These are phyloP conservation scores for Cnemophilus loriae DNA, from an alignment of 2,113 vertebrate genomes.

Conservation along the genomic window DNA sequence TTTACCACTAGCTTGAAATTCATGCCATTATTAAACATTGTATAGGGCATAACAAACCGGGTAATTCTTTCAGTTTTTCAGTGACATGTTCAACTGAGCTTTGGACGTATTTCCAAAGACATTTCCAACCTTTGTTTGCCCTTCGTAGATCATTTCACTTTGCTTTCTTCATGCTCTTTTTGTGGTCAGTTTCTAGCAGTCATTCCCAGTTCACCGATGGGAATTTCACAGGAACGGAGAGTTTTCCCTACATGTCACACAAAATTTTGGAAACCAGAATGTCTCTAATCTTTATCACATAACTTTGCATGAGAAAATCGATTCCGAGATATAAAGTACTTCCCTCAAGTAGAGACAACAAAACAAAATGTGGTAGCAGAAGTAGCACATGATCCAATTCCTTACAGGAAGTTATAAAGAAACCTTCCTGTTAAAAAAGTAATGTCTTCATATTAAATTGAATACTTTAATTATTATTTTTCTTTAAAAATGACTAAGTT, in stretches of 20 bases:
- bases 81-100: not conserved
- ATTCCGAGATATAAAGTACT: not conserved
- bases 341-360: not conserved
- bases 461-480: not conserved
- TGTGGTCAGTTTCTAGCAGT: not conserved
- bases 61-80: not conserved
- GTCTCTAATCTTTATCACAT: not conserved
- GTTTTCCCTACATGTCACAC: not conserved
- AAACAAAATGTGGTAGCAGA: not conserved
- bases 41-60: not conserved
- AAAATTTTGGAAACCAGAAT: not conserved
- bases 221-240: not conserved
- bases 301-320: not conserved
- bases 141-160: not conserved
- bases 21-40: not conserved
- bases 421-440: not conserved
- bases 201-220: not conserved
- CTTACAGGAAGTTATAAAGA: not conserved
- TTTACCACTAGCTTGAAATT: slow-evolving; percentile 3
- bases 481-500: not conserved
- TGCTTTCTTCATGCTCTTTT: not conserved
- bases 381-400: not conserved
- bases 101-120: slow-evolving; percentile 15
- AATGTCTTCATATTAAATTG: not conserved
- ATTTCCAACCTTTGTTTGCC: not conserved